Base-by-base conservation (phyloP, 2,888 invertebrate genomes). In the Acronicta psi region DNA sequence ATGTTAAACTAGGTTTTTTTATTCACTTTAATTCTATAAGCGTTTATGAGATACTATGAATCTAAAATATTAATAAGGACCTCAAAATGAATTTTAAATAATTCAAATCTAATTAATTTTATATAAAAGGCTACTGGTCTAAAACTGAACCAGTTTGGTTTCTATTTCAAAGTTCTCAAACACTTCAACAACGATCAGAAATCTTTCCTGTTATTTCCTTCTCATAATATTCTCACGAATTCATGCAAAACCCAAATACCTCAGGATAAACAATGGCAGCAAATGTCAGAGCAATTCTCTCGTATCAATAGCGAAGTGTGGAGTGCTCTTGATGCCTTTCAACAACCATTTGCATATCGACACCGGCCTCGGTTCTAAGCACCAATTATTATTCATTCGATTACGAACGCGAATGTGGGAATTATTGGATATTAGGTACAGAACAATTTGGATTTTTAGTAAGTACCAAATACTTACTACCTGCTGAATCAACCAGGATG, bases 331-430 rank as follows among this genome's bases (percentile, higher is more conserved):
- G 69, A 84, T 60, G 68, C 61, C 73, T 82, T 77, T 81, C 77
- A 75, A 80, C 79, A 82, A 83, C 83, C 88, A 89, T 93, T 93
- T 93, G 93, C 93, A 93, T 93, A 93, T 91, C 93, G 90, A 84
- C 91, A 83, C 82, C 85, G 79, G 76, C 54, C 78, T 79, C 60
- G 43, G 38, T 23, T 66, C 29, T 59, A 40, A 75, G 73, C 17
- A 68, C 70, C 75, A 59, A 57, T 61, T 69, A 56, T 72, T 68
- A 68, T 64, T 68, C 56, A 65, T 71, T 66, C 63, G 55, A 67
- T 71, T 59, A 65, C 43, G 63, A 52, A 66, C 36, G 65, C 49
- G 44, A 75, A 64, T 78, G 73, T 77, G 71, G 69, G 75, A 78
- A 78, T 64, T 20, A 54, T 69, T 40, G 43, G 11, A 9, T 23